Percentiles rank a stretch among this genome's conserved stretches.
Conservation (phyloP, 1,140 invertebrate species). For the Uloborus diversus region DNA sequence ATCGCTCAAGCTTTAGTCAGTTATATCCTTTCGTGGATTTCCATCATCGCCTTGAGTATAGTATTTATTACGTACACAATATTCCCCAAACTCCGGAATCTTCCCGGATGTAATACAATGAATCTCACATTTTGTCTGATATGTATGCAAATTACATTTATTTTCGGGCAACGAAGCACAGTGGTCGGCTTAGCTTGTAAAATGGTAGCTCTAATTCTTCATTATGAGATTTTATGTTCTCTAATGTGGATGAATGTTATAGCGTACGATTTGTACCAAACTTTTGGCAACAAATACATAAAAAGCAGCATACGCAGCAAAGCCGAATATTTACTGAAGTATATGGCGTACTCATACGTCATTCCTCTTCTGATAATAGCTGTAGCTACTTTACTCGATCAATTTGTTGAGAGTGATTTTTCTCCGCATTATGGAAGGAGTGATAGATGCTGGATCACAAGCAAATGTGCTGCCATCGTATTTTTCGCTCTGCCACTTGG, state of each 20-base stretch:
- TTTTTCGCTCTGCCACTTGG: slow-evolving; percentile 65
- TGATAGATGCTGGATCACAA: slow-evolving; percentile 65
- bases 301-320: slow-evolving; percentile 39
- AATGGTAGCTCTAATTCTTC: slow-evolving; percentile 27
- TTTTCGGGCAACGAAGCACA: slow-evolving; percentile 39
- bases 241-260: slow-evolving; percentile 60
- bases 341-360: slow-evolving; percentile 65
- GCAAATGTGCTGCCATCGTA: slow-evolving; percentile 62
- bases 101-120: slow-evolving; percentile 56
- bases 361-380: slow-evolving; percentile 62
- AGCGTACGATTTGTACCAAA: slow-evolving; percentile 58
- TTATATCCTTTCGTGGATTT: slow-evolving; percentile 36
- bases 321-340: slow-evolving; percentile 61
- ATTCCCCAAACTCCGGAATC: slow-evolving; percentile 40
- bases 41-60: slow-evolving; percentile 26
- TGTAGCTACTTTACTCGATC: slow-evolving; percentile 62
- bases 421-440: slow-evolving; percentile 24
- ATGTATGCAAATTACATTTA: slow-evolving; percentile 47
- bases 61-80: slow-evolving; percentile 48
- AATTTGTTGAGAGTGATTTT: slow-evolving; percentile 56
- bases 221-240: slow-evolving; percentile 51
- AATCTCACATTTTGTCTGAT: slow-evolving; percentile 46
- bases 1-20: slow-evolving; percentile 30
- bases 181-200: slow-evolving; percentile 32
- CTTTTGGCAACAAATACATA: slow-evolving; percentile 53